phyloP scores from a whole-genome alignment of 1,140 invertebrate species.

The Phocides pigmalion region DNA sequence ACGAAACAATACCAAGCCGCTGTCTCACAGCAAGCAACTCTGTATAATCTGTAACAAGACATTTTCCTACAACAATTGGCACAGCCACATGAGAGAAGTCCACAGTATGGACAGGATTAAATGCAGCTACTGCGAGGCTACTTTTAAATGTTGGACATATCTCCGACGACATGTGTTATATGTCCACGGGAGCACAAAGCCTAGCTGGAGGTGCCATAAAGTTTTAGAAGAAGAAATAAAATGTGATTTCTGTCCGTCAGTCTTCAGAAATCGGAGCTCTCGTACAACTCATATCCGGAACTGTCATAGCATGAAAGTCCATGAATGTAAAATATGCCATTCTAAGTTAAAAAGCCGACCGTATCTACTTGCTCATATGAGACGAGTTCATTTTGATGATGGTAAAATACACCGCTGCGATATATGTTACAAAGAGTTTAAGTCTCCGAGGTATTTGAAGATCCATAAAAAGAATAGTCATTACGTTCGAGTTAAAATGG shows the following conservation, averaged over 20 bases:
- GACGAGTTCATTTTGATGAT: conserved; percentile 49
- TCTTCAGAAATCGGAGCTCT: conserved; percentile 27
- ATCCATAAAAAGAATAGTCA: conserved; percentile 49
- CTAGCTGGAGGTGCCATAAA: conserved; percentile 1
- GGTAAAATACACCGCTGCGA: conserved; percentile 45
- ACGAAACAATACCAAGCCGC: not conserved
- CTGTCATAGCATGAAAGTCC: conserved; percentile 40
- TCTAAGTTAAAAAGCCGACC: conserved; percentile 48
- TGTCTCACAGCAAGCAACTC: conserved; percentile 9
- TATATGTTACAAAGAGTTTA: conserved; percentile 48
- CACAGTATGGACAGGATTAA: conserved; percentile 18
- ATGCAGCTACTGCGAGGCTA: conserved; percentile 33
- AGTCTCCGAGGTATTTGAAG: conserved; percentile 44
- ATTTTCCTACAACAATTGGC: conserved; percentile 42
- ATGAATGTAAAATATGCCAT: conserved; percentile 45
- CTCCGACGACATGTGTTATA: conserved; percentile 39
- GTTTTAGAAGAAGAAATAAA: not conserved
- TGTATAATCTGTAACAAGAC: conserved; percentile 48
- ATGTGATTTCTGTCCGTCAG: conserved; percentile 36
- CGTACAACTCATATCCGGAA: conserved; percentile 42
- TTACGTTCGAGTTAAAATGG: conserved; percentile 5
- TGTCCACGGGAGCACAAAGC: conserved; percentile 27
- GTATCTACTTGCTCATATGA: conserved; percentile 46
- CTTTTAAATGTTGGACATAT: conserved; percentile 39
- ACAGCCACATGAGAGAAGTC: conserved; percentile 41